Base-by-base conservation (phyloP, 2,888 invertebrate genomes). In the Xanthia togata region DNA sequence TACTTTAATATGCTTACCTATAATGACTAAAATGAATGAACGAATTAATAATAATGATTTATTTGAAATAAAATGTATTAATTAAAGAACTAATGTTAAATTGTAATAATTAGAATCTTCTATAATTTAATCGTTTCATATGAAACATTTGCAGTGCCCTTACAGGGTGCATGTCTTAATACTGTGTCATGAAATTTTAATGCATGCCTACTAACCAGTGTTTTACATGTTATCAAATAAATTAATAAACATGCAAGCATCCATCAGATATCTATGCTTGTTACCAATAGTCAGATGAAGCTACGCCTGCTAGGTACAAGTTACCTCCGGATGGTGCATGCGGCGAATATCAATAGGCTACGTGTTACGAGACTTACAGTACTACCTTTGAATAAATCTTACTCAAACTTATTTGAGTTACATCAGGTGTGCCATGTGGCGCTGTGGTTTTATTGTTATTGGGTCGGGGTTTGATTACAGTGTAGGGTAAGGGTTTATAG, bases 381-480 rank as follows among this genome's bases (percentile, higher is more conserved):
- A 1, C 8, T 60, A 75, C 55, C 50, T 68, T 53, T 60, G 73
- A 69, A 81, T 81, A 78, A 65, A 73, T 73, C 9, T n/a, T 6
- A 44, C 44, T 44, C 0, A 14, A 73, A 57, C 44, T 44, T 73
- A 70, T 70, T 73, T 38, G 17, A 41, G 23, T 83, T 67, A 70
- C 31, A 9, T 70, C 65, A 60, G 44, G 35, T 50, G 38, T 14
- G 23, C 69, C 64, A 65, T 72, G 23, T 57, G 79, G 68, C 64
- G 57, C 55, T 38, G 64, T 31, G 69, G 73, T 44, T 79, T 81
- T 79, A 81, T 79, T 69, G 26, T 69, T 78, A 50, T 62, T 57
- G 65, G 47, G 26, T 50, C 47, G 12, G 62, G n/a, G 57, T 78
- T 82, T 80, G 67, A 83, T 71, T 62, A 59, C 55, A 6, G 57